A percentile compares a stretch with the other conserved stretches of the same genome.
phyloP scores from a whole-genome alignment of 2,888 invertebrate genomes.

The Loripinus fragilis region DNA sequence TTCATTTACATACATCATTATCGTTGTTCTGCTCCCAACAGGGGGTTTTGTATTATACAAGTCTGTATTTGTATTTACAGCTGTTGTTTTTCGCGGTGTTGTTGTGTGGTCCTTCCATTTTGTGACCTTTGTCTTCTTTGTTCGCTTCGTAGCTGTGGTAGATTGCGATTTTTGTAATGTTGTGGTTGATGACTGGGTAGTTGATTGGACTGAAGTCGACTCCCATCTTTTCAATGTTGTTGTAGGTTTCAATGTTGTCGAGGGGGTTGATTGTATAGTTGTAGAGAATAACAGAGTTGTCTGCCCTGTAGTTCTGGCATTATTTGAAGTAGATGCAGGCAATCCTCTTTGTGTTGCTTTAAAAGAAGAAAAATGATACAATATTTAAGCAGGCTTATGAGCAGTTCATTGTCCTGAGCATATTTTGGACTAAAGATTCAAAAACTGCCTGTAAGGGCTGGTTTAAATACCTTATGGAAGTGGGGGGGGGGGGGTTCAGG shows the following conservation, averaged over 20 bases:
- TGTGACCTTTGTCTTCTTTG: neutral
- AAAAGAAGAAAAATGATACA: too few species aligned
- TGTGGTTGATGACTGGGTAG: constrained; percentile 18
- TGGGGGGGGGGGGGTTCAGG: too few species aligned
- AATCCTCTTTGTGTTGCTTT: constrained; percentile 19
- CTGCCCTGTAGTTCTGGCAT: neutral
- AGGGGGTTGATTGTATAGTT: neutral
- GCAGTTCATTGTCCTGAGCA: too few species aligned
- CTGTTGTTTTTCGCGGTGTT: neutral
- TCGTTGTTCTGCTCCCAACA: neutral
- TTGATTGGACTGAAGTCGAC: constrained; percentile 12
- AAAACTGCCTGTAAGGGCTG: too few species aligned
- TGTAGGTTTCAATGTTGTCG: neutral
- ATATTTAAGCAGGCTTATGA: too few species aligned
- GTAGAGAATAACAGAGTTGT: neutral
- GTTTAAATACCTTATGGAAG: too few species aligned
- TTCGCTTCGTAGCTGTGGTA: constrained; percentile 6
- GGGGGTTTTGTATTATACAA: neutral
- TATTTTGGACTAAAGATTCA: too few species aligned
- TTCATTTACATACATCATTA: neutral
- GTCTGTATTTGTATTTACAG: too few species aligned
- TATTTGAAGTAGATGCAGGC: neutral
- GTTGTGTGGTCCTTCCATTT: neutral
- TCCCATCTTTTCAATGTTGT: neutral
- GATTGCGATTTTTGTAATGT: constrained; percentile 1